phyloP scores from a whole-genome alignment of 2,797 vertebrate genomes.

The Fringilla coelebs region DNA sequence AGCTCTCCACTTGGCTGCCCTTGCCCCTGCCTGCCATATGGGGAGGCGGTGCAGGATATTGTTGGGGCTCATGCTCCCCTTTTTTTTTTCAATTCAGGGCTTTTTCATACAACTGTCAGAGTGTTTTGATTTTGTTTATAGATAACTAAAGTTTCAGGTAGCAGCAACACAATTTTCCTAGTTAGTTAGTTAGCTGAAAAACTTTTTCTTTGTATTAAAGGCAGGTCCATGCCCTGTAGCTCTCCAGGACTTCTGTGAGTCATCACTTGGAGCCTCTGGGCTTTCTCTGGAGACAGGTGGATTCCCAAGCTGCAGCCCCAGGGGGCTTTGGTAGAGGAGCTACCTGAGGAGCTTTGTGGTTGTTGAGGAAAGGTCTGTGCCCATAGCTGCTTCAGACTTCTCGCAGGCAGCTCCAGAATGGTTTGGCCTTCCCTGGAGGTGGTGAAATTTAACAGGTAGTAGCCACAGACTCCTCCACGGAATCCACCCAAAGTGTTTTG shows the following conservation, averaged over 20 bases:
- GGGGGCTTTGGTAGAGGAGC: background rate
- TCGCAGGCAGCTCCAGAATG: background rate
- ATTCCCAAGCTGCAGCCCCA: background rate
- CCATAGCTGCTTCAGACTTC: background rate
- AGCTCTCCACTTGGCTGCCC: background rate
- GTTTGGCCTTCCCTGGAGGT: background rate
- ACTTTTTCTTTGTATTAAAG: background rate
- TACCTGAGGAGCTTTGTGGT: background rate
- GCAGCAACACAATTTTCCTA: background rate
- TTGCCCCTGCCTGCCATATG: background rate
- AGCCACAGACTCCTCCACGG: background rate
- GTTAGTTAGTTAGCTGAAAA: background rate
- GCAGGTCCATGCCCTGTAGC: background rate
- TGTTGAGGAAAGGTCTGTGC: background rate
- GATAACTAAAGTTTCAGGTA: background rate
- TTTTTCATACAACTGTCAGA: background rate
- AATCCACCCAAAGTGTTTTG: background rate
- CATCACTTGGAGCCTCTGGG: background rate
- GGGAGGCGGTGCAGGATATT: rapidly evolving
- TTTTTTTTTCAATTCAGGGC: background rate
- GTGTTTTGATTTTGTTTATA: background rate
- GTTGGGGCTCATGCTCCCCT: background rate
- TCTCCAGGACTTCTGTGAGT: background rate
- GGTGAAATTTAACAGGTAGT: background rate
- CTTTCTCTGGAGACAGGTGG: background rate